Evolutionary conservation across 2,113 vertebrate species (phyloP).

Genomic region (Caranx ignobilis): DNA sequence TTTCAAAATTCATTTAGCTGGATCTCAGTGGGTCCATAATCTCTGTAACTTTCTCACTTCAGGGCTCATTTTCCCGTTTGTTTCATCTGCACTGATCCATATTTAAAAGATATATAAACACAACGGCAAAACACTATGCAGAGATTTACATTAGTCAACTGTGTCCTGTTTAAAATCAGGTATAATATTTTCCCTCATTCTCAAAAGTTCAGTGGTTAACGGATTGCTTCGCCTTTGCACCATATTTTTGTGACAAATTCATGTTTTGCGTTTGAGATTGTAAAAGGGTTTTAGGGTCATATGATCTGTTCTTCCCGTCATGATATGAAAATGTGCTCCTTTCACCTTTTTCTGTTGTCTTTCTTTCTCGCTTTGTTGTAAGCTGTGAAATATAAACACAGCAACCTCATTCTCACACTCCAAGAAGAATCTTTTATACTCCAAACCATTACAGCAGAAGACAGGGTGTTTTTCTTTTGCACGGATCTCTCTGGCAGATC

Average conservation of each 20-base stretch:
- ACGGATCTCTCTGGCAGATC: constrained; percentile 12
- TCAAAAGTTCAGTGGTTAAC: not conserved
- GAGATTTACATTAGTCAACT: not conserved
- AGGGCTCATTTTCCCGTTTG: not conserved
- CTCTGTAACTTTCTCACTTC: not conserved
- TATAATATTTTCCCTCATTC: not conserved
- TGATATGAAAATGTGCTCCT: not conserved
- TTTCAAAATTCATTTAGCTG: not conserved
- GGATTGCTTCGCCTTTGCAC: not conserved
- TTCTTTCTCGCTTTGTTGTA: not conserved
- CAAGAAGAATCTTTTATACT: not conserved
- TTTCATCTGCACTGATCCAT: not conserved
- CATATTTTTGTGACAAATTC: constrained; percentile 25
- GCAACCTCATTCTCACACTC: not conserved
- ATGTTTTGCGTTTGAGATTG: constrained; percentile 19
- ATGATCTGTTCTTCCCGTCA: not conserved
- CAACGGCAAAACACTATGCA: not conserved
- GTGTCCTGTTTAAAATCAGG: not conserved
- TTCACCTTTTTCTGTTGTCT: not conserved
- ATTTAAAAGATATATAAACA: not conserved
- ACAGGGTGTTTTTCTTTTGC: not conserved
- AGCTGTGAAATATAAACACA: constrained; percentile 1
- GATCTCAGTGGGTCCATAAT: not conserved
- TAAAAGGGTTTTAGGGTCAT: not conserved
- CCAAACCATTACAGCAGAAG: not conserved